Evolutionary conservation across 2,113 vertebrate genomes (phyloP).

Genomic region (Trematomus loennbergii): DNA sequence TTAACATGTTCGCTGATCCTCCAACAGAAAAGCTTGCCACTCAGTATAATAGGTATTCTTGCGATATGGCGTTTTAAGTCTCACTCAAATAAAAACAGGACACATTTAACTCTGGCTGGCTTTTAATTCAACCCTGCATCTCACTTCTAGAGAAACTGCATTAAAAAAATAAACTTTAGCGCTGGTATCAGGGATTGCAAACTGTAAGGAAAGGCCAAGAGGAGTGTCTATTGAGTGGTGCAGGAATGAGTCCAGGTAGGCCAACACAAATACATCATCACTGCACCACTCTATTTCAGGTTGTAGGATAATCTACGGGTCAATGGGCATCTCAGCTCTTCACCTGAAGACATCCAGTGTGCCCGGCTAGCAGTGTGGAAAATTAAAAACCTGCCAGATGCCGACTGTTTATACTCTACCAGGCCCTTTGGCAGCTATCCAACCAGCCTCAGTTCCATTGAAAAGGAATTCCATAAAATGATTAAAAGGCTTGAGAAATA

Average conservation of each 20-base stretch:
- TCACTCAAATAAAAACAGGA: background rate
- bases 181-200: background rate
- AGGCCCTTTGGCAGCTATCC: background rate
- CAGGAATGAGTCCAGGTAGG: no score
- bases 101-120: background rate
- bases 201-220: background rate
- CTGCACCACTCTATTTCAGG: no score
- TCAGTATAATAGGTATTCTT: background rate
- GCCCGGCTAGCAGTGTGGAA: background rate
- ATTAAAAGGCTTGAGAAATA: background rate
- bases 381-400: background rate
- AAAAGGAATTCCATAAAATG: background rate
- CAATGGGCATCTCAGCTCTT: background rate
- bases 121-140: background rate
- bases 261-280: no score
- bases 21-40: background rate
- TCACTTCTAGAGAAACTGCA: background rate
- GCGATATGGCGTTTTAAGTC: background rate
- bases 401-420: background rate
- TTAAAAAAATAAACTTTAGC: background rate
- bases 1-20: background rate
- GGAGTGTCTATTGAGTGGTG: no score
- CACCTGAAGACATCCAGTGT: background rate
- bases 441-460: background rate
- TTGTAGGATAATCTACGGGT: background rate